Evolutionary conservation across 2,797 vertebrate species (phyloP).

Genomic region (Capromys pilorides): DNA sequence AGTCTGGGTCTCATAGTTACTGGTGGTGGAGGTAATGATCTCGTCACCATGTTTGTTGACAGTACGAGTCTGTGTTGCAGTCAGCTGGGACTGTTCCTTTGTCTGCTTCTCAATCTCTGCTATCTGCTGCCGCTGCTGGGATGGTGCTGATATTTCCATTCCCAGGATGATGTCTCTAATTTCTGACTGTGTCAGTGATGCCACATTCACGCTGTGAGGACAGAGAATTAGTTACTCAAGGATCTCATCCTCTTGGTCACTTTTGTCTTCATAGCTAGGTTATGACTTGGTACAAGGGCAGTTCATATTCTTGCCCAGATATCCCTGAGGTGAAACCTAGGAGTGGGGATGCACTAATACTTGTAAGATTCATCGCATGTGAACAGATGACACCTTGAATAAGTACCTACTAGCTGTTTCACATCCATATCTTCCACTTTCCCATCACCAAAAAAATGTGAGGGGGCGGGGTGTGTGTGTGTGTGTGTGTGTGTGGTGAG

Average conservation of each 20-base stretch:
- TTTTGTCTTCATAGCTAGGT: conserved; percentile 13
- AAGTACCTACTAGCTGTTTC: not conserved
- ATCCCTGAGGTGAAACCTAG: not conserved
- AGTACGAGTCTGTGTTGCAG: conserved; percentile 97
- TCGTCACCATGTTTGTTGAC: conserved; percentile 99
- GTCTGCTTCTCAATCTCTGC: conserved; percentile 99
- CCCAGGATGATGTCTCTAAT: conserved; percentile 99
- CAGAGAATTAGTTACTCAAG: conserved; percentile 22
- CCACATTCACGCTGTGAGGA: conserved; percentile 94
- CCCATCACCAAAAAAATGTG: not conserved
- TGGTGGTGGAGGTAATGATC: conserved; percentile 99
- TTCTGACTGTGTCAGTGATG: conserved; percentile 98
- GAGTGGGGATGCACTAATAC: not conserved
- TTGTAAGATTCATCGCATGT: not conserved
- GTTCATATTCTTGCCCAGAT: not conserved
- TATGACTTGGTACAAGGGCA: not conserved
- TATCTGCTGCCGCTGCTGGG: conserved; percentile 99
- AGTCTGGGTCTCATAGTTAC: conserved; percentile 99
- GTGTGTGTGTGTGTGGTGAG: too few relatives aligned
- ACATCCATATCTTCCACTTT: not conserved
- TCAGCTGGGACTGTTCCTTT: conserved; percentile 99
- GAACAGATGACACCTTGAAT: not conserved
- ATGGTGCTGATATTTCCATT: conserved; percentile 99
- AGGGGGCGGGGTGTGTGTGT: too few relatives aligned
- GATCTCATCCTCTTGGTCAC: not conserved